A percentile compares a stretch with the other conserved stretches of the same genome.
These are phyloP conservation scores for Tetraodon nigroviridis DNA, from an alignment of 2,113 vertebrate genomes.

Conservation along the genomic window DNA sequence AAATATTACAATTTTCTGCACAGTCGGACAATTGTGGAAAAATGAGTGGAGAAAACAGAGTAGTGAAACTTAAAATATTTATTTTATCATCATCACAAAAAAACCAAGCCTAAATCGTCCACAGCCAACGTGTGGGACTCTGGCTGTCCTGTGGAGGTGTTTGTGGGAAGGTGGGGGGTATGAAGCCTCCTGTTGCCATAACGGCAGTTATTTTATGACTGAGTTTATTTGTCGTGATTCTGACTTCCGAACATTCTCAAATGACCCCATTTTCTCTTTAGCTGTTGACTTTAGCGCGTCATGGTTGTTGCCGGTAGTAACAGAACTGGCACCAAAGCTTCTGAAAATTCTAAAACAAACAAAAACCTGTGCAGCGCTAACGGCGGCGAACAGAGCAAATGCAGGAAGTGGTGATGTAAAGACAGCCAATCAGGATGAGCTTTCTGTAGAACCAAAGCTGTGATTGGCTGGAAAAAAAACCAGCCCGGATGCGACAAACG, in stretches of 20 bases:
- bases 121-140: no score
- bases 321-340: not conserved
- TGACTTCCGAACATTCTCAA: no score
- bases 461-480: conserved; percentile 53
- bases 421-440: conserved; percentile 59
- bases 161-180: no score
- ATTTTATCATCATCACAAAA: conserved; percentile 24
- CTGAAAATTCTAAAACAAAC: not conserved
- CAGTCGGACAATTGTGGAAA: conserved; percentile 35
- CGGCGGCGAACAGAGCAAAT: not conserved
- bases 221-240: not conserved
- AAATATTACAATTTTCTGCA: conserved; percentile 74
- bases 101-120: not conserved
- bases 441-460: conserved; percentile 28
- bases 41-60: conserved; percentile 34
- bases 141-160: conserved; percentile 49
- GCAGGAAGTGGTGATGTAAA: not conserved
- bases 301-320: no score
- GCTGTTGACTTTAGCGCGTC: no score
- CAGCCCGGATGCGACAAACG: conserved; percentile 75
- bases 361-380: not conserved
- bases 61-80: no score
- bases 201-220: not conserved
- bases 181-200: not conserved
- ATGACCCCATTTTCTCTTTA: no score